Conservation (phyloP, 2,113 vertebrate species). For the Crotalus tigris region DNA sequence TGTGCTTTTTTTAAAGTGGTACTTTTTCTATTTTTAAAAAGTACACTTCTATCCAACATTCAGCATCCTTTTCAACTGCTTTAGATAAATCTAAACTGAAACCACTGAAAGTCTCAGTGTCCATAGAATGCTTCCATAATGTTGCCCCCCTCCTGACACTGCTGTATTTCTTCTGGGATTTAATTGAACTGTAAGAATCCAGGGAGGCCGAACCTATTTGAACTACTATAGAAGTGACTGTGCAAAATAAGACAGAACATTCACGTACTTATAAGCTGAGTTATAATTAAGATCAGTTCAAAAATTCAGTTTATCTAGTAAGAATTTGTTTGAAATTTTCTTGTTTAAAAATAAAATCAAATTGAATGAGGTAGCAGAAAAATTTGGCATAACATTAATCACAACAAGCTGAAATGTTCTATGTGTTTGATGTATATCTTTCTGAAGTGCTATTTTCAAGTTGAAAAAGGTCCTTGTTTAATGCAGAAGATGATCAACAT, state of each 20-base stretch:
- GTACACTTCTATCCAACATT: background rate
- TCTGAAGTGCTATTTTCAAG: background rate
- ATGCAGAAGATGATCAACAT: slow-evolving; percentile 75
- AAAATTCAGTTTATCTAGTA: background rate
- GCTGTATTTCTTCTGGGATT: background rate
- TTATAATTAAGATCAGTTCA: background rate
- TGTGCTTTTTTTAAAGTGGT: background rate
- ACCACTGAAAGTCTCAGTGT: background rate
- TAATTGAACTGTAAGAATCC: background rate
- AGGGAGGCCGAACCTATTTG: background rate
- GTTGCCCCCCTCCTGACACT: background rate
- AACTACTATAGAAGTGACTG: background rate
- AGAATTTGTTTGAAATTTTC: background rate
- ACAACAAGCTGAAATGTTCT: background rate
- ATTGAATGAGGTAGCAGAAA: background rate
- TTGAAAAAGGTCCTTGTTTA: slow-evolving; percentile 26
- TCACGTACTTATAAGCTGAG: background rate
- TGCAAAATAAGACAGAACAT: background rate
- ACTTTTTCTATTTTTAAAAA: background rate
- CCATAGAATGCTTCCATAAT: background rate
- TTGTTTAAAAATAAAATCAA: background rate
- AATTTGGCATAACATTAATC: background rate
- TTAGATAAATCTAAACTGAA: background rate
- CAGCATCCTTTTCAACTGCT: background rate
- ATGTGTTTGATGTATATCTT: background rate